Evolutionary conservation across 2,113 vertebrate species (phyloP), one percentile per base, ranked within the genome.

Genomic region (Crotophaga sulcirostris): DNA sequence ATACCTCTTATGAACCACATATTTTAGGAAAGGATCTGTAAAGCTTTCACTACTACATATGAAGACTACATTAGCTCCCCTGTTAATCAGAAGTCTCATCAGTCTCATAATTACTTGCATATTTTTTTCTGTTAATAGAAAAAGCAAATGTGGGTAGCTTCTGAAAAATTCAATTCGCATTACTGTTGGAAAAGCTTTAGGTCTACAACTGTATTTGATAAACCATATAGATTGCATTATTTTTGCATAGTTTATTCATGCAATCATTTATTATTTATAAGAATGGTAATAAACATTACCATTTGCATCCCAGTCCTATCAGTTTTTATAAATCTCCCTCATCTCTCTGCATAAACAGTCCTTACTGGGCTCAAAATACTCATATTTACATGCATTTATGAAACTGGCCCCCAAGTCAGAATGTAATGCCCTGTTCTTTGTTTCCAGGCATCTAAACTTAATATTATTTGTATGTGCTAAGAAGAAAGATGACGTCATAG

Each of bases 401-500:
- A 90, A 58, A 69, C 3, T 64, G 12, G 36, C 90, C 12, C 42
- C 55, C 87, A 67, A 66, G 73, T 33, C 36, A 96, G 78, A 90
- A 55, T 33, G 38, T 38, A 93, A 87, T 26, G 47, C 49, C 36
- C 63, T 76, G 44, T 16, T 82, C 45, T 66, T 70, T 96, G 26
- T 56, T 56, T 75, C 62, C 40, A 91, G 74, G 63, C 49, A 70
- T 78, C 79, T 75, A 84, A 90, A 94, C 64, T 76, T 72, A 81
- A 64, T n/a, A 52, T 62, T 92, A 94, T 74, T 55, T 82, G 62
- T 47, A 94, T 1, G 15, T 87, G 67, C 84, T 83, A 95, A 96
- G 69, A 96, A 90, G 26, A 95, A 96, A 96, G 58, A 96, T 69
- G 75, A 95, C 18, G 11, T 88, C 74, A 64, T 88, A 94, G 80